These are phyloP conservation scores for Sabellastarte sp. DNA, from an alignment of 2,888 invertebrate species.

Conservation along the genomic window DNA sequence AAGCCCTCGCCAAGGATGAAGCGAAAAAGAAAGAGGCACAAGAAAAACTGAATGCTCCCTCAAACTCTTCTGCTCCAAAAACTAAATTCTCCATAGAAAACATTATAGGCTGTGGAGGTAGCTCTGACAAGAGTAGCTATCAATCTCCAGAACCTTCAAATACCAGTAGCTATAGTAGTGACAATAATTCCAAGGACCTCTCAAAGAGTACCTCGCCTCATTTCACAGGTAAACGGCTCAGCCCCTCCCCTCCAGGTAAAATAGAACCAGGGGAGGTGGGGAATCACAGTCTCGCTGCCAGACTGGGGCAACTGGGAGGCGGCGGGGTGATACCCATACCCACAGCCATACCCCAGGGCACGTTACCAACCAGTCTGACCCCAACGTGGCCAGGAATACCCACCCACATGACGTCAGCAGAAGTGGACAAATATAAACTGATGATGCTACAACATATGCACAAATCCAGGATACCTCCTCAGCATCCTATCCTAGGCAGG, in stretches of 20 bases:
- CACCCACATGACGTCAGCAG: not conserved
- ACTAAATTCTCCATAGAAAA: not conserved
- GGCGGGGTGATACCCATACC: not conserved
- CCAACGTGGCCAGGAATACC: not conserved
- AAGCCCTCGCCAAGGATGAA: not conserved
- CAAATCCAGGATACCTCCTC: not conserved
- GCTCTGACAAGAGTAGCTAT: too few species aligned
- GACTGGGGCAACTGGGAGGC: not conserved
- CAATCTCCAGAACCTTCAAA: too few species aligned
- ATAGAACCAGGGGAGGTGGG: not conserved
- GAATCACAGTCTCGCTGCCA: not conserved
- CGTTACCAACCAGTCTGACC: not conserved
- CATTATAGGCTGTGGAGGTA: not conserved
- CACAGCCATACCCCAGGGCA: not conserved
- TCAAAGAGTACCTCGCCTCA: not conserved
- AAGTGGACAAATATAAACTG: not conserved
- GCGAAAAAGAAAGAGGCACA: not conserved
- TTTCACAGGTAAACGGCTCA: too few species aligned
- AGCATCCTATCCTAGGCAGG: constrained; percentile 51
- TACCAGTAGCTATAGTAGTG: too few species aligned
- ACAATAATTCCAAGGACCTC: not conserved
- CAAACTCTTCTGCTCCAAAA: not conserved
- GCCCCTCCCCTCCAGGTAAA: not conserved
- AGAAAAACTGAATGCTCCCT: not conserved
- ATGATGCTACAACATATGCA: not conserved